Percentiles rank a stretch among this genome's conserved stretches.
Conservation (phyloP, 2,797 vertebrate genomes). For the Silurus aristotelis region DNA sequence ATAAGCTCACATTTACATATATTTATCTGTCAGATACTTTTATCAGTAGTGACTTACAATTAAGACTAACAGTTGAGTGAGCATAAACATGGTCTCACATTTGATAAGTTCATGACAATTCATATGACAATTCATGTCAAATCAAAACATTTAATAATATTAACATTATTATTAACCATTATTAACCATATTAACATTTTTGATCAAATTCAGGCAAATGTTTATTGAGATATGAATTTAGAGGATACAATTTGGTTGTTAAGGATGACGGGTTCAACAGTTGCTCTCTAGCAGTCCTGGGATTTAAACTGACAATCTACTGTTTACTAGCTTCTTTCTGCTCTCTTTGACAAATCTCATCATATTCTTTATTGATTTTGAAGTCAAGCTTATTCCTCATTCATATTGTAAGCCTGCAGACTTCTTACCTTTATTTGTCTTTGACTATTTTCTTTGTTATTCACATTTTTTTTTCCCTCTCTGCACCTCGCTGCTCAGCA, state of each 20-base stretch:
- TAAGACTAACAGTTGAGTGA: background rate
- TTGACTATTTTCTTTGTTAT: background rate
- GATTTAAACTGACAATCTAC: background rate
- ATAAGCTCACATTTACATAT: background rate
- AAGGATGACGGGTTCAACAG: background rate
- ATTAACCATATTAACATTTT: background rate
- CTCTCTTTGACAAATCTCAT: background rate
- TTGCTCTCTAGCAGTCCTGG: background rate
- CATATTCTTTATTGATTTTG: background rate
- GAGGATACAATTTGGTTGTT: background rate
- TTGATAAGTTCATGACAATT: background rate
- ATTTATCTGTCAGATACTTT: background rate
- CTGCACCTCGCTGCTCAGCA: background rate
- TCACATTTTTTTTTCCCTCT: conserved; percentile 5
- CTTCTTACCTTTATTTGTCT: background rate
- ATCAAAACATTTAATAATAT: no score
- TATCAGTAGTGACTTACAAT: background rate
- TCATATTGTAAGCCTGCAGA: background rate
- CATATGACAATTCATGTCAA: background rate
- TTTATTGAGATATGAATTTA: background rate
- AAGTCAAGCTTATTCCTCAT: background rate
- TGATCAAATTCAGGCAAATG: background rate
- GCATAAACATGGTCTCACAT: background rate
- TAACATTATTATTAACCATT: no score
- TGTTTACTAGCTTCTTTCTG: background rate